Evolutionary conservation across 2,888 invertebrate species (phyloP), one percentile per base, ranked within the genome.

Genomic region (Axea sp.): DNA sequence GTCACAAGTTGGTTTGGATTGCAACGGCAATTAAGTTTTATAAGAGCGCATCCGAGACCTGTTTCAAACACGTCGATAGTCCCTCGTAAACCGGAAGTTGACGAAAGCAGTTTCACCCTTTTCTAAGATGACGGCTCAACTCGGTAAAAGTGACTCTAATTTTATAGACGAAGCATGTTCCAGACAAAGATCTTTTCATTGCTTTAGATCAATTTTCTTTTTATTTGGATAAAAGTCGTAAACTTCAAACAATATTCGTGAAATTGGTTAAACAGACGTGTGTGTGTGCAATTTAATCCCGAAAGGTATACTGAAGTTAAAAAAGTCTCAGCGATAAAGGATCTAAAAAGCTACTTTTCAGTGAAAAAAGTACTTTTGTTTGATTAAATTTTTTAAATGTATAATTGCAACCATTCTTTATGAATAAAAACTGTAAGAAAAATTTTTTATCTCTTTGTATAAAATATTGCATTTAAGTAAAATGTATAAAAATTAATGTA

Each of bases 11-110:
- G 67, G 80, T 83, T 82, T 81, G 83, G 80, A 81, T 82, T 80
- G 81, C 83, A 81, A 78, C 76, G 81, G 84, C 86, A 86, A 86
- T 86, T 86, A 86, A 86, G 83, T 84, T 86, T 86, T 85, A 86
- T 81, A 85, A 80, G 74, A 80, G 81, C 77, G 80, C 81, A 82
- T 81, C 77, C 77, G 76, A 78, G 78, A 78, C 78, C 82, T 81
- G 83, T 80, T 84, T 80, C 79, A 77, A 83, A 80, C 82, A 77
- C 82, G 82, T 79, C 81, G 81, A 82, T 81, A 78, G 80, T 79
- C 78, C 75, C 76, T 79, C 82, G 79, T 83, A 83, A 83, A 83
- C 76, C 73, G 72, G 71, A 76, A 76, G 69, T 75, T 64, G 75
- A 72, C 75, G 67, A 73, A 77, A 76, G 74, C 77, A 72, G 69